These are phyloP conservation scores for Lichenostomus cassidix DNA, from an alignment of 2,113 vertebrate species.

Conservation along the genomic window DNA sequence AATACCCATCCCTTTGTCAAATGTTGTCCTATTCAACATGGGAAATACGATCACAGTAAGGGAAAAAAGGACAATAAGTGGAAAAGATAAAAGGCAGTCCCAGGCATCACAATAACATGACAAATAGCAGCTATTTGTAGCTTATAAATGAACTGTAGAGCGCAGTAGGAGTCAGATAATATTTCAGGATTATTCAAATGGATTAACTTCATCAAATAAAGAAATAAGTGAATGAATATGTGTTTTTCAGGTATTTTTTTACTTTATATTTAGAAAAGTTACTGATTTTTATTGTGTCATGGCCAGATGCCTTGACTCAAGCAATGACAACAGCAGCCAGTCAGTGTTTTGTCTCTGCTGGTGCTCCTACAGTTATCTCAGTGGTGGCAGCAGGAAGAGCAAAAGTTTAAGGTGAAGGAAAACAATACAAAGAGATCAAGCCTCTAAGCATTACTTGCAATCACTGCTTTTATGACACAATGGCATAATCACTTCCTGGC, in stretches of 20 bases:
- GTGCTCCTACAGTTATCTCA: slow-evolving; percentile 14
- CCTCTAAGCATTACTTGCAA: not conserved
- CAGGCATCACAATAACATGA: not conserved
- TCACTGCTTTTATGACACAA: not conserved
- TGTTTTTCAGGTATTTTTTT: not conserved
- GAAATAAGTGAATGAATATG: not conserved
- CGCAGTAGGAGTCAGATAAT: not conserved
- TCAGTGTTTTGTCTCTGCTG: not conserved
- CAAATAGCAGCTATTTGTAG: not conserved
- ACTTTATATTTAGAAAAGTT: not conserved
- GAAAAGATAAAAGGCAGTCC: not conserved
- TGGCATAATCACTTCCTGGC: not conserved
- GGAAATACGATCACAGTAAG: not conserved
- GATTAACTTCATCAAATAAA: not conserved
- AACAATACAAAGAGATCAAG: not conserved
- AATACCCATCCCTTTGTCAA: not conserved
- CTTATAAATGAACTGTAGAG: not conserved
- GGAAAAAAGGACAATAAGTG: not conserved
- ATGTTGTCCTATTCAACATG: not conserved
- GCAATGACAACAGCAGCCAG: not conserved
- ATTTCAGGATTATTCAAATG: not conserved
- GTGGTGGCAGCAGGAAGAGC: not conserved
- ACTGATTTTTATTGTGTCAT: not conserved
- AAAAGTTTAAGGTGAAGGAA: not conserved
- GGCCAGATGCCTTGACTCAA: not conserved